Conservation (phyloP, 2,888 invertebrate species). For the Carpatolechia fugitivella region DNA sequence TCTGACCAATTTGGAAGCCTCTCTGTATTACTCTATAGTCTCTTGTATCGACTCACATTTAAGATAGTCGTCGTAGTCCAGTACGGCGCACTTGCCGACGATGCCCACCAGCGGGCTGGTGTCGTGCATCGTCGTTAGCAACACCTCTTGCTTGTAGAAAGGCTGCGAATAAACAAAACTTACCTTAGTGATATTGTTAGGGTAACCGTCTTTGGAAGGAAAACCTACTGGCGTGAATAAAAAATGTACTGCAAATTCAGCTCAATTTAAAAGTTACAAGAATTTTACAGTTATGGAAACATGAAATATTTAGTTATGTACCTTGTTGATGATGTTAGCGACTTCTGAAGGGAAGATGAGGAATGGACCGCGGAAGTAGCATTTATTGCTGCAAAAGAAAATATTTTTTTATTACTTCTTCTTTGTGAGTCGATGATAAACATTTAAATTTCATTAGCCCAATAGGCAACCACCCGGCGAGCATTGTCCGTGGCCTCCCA, state of each 20-base stretch:
- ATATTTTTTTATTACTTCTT: not conserved
- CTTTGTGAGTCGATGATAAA: no score
- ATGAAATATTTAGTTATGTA: no score
- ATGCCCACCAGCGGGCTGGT: constrained; percentile 94
- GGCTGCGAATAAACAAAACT: constrained; percentile 69
- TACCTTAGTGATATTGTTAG: not conserved
- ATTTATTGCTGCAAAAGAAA: constrained; percentile 84
- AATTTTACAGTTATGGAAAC: no score
- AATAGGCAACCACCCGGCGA: constrained; percentile 67
- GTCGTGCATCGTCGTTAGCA: constrained; percentile 94
- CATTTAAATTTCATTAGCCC: no score
- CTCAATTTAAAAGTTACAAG: no score
- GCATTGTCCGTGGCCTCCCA: no score
- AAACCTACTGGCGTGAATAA: no score
- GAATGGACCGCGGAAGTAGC: constrained; percentile 96
- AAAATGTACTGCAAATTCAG: no score
- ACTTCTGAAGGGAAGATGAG: constrained; percentile 94
- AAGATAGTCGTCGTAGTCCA: constrained; percentile 94
- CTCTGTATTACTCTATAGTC: no score
- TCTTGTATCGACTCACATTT: constrained; percentile 85
- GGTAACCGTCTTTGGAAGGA: no score
- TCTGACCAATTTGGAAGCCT: no score
- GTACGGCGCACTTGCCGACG: constrained; percentile 93
- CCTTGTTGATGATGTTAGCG: constrained; percentile 85
- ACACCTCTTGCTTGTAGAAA: constrained; percentile 96